Base-by-base conservation (phyloP, 2,797 vertebrate genomes). In the Pampus argenteus region DNA sequence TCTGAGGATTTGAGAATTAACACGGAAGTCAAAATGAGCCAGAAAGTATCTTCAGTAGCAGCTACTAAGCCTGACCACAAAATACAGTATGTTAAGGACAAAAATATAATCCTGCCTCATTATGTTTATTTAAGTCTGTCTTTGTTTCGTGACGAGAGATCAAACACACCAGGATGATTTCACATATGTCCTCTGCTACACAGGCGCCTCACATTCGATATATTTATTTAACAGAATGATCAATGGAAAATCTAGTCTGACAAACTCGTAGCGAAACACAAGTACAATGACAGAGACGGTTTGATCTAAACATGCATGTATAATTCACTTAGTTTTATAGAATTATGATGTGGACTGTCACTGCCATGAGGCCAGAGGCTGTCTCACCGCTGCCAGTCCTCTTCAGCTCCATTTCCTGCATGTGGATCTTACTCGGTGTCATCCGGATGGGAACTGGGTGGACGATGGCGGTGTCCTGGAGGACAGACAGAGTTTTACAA, bases 371-470 rank as follows among this genome's bases (percentile, higher is more conserved):
- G 31, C 20, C 44, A 28, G 38, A 69, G 38, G 29, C 58, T 8
- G 11, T 59, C 74, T 95, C 93, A 99, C 98, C 98, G 25, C 96
- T 99, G 94, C 96, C 94, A 25, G 96, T 96, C 87, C 98, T 96
- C 90, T 99, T 99, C 71, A 99, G 95, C 82, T 99, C 98, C 98
- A 99, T 99, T 92, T 99, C 98, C 93, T 99, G 98, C 98, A 99
- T 98, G 90, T 99, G 98, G 84, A 99, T 99, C 95, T 99, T 99
- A 94, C 98, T 99, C 82, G 98, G 98, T 15, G 98, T 99, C 98
- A 99, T 99, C 74, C 98, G 94, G 85, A 99, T 99, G 76, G 98
- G 96, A 81, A 99, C 98, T 3, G 98, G 98, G 83, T 99, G 97
- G 70, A 99, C 97, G 79, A 99, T 99, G 81, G 98, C 98, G 1